Evolutionary conservation across 1,140 invertebrate species (phyloP).

Genomic region (Reticulitermes speratus): DNA sequence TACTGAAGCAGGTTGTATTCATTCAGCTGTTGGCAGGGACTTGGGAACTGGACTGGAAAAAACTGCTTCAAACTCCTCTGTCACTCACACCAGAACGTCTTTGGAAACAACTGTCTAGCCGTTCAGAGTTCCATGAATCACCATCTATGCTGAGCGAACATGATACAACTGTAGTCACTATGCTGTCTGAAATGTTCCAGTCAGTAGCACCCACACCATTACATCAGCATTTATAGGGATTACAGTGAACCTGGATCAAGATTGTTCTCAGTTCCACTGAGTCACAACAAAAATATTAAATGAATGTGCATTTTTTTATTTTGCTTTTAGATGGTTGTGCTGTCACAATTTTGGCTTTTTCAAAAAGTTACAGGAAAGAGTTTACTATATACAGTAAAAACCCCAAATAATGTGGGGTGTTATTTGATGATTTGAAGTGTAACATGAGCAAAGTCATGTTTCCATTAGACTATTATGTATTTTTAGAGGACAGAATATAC

Average conservation of each 20-base stretch:
- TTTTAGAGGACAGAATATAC: too few relatives aligned
- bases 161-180: constrained; percentile 26
- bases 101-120: constrained; percentile 28
- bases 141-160: constrained; percentile 7
- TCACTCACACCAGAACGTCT: constrained; percentile 52
- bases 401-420: too few relatives aligned
- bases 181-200: constrained; percentile 22
- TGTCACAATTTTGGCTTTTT: too few relatives aligned
- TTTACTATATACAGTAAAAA: too few relatives aligned
- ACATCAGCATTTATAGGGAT: background rate
- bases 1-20: background rate
- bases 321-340: too few relatives aligned
- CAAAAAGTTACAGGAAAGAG: too few relatives aligned
- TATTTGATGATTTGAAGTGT: too few relatives aligned
- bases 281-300: too few relatives aligned
- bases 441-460: too few relatives aligned
- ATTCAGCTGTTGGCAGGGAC: constrained; percentile 52
- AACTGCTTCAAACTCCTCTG: constrained; percentile 54
- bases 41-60: constrained; percentile 55
- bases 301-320: too few relatives aligned
- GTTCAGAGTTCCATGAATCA: constrained; percentile 24
- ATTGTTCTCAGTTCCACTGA: too few relatives aligned
- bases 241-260: background rate
- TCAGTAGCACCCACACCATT: constrained; percentile 5
- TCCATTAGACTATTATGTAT: too few relatives aligned